Evolutionary conservation across 2,797 vertebrate species (phyloP).

Genomic region (Crocodylus rhombifer): DNA sequence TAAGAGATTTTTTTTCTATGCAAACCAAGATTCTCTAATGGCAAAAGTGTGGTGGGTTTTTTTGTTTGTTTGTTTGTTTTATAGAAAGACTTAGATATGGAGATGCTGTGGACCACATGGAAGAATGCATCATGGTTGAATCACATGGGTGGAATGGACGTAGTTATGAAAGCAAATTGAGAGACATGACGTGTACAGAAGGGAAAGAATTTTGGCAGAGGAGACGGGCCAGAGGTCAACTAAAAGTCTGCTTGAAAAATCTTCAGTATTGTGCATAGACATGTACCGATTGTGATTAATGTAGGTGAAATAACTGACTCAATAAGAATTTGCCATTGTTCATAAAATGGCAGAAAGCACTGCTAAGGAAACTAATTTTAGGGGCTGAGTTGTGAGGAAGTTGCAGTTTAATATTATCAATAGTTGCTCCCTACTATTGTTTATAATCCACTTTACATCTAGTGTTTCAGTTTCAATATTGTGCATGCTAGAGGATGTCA

Average conservation of each 20-base stretch:
- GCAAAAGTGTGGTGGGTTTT: too few species aligned
- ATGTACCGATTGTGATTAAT: background rate
- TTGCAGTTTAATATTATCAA: background rate
- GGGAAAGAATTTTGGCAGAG: background rate
- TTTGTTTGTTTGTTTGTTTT: too few species aligned
- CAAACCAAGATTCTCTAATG: background rate
- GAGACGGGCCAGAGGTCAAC: background rate
- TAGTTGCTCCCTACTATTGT: background rate
- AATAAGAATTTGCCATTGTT: background rate
- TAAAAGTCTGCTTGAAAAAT: background rate
- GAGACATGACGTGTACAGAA: background rate
- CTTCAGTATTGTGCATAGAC: background rate
- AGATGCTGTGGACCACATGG: background rate
- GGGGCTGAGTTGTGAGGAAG: background rate
- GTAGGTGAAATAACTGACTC: background rate
- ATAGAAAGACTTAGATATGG: too few species aligned
- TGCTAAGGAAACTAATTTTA: background rate
- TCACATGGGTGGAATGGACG: background rate
- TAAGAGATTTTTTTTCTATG: background rate
- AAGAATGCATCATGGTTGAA: background rate
- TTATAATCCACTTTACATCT: background rate
- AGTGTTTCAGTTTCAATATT: background rate
- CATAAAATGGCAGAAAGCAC: background rate
- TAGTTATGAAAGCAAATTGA: slow-evolving; percentile 31
- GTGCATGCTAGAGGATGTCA: background rate